Evolutionary conservation across 1,140 invertebrate species (phyloP).

Genomic region (Drosophila melanica): DNA sequence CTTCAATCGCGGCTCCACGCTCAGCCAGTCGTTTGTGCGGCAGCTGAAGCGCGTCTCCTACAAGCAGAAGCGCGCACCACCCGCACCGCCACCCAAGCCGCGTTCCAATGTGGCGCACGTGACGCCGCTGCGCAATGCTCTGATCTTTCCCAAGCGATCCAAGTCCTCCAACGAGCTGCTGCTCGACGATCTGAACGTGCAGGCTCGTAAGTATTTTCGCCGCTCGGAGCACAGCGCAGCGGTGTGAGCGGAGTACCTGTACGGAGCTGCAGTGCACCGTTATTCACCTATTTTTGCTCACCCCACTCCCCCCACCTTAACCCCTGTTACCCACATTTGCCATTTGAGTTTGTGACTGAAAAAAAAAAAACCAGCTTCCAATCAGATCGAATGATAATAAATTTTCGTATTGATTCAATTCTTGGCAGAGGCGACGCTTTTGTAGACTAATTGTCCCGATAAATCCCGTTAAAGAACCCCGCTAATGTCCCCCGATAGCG

Average conservation of each 20-base stretch:
- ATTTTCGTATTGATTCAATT: constrained; percentile 43
- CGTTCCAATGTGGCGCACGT: constrained; percentile 63
- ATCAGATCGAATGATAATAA: constrained; percentile 23
- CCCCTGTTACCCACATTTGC: constrained; percentile 6
- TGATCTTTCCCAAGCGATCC: constrained; percentile 73
- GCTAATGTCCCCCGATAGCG: constrained; percentile 23
- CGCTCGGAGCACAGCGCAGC: constrained; percentile 63
- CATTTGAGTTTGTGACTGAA: constrained; percentile 9
- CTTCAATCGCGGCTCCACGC: constrained; percentile 78
- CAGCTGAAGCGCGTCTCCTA: constrained; percentile 64
- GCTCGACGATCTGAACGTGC: constrained; percentile 69
- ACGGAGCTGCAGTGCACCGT: not conserved
- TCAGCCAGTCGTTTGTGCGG: constrained; percentile 83
- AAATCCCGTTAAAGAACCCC: constrained; percentile 28
- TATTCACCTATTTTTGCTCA: constrained; percentile 27
- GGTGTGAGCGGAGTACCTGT: constrained; percentile 44
- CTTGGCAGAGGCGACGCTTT: constrained; percentile 71
- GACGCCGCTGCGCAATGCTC: constrained; percentile 67
- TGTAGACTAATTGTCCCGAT: constrained; percentile 55
- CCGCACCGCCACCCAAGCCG: constrained; percentile 68
- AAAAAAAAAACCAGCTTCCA: not conserved
- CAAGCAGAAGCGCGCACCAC: constrained; percentile 65
- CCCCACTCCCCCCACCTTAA: not conserved
- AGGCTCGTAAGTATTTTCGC: constrained; percentile 77
- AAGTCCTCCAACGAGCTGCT: constrained; percentile 76